Percentiles rank a stretch among this genome's conserved stretches.
Conservation (phyloP, 2,888 invertebrate genomes). For the Lasioglossum marginatum region DNA sequence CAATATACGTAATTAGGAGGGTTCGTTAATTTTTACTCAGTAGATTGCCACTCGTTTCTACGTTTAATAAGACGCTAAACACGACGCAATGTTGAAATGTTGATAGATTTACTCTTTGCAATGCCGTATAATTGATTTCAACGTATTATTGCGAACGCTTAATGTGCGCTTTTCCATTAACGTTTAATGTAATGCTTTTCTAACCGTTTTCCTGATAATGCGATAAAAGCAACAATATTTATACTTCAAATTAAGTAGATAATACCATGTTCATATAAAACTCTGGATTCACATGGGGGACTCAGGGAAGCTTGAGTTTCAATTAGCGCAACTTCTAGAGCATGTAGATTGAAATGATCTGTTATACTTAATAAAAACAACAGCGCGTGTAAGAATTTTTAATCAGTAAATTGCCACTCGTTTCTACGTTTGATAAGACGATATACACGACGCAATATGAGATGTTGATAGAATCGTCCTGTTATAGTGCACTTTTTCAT, state of each 20-base stretch:
- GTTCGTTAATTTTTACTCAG: not conserved
- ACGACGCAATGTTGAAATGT: not conserved
- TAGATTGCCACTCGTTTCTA: not conserved
- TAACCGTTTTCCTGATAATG: not conserved
- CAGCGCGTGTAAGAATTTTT: not conserved
- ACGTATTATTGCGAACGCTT: not conserved
- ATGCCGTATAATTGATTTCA: not conserved
- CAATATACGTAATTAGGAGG: not conserved
- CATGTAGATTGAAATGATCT: not conserved
- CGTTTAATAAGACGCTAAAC: not conserved
- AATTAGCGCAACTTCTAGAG: not conserved
- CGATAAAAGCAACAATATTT: not conserved
- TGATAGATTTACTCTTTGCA: not conserved
- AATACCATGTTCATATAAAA: not conserved
- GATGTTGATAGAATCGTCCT: not conserved
- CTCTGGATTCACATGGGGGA: not conserved
- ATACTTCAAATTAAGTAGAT: not conserved
- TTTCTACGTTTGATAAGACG: not conserved
- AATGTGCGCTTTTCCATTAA: too few relatives aligned
- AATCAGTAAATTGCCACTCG: not conserved
- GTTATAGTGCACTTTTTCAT: not conserved
- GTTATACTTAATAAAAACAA: not conserved
- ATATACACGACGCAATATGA: not conserved
- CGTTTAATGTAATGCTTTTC: not conserved
- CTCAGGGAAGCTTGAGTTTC: not conserved